Percentiles rank a stretch among this genome's conserved stretches.
Evolutionary conservation across 2,797 vertebrate species (phyloP).

Genomic region (Galago senegalensis): DNA sequence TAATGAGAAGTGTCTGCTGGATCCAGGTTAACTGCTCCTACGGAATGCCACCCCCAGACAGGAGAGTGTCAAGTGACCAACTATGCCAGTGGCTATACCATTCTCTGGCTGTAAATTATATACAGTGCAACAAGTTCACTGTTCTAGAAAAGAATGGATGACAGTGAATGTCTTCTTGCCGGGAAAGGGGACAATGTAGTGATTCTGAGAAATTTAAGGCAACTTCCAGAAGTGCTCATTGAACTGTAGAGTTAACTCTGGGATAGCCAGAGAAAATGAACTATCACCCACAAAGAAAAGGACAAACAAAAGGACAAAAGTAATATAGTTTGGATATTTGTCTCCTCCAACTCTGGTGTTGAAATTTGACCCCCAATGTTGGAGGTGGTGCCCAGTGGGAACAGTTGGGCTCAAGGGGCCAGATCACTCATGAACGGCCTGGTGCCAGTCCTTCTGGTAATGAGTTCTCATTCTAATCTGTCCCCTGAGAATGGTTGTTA

Average conservation of each 20-base stretch:
- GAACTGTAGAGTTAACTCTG: not conserved
- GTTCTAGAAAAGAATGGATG: not conserved
- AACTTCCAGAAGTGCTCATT: not conserved
- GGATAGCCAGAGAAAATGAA: not conserved
- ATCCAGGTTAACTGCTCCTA: not conserved
- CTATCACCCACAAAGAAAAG: not conserved
- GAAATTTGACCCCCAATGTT: not conserved
- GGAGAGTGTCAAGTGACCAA: not conserved
- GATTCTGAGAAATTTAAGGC: not conserved
- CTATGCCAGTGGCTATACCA: not conserved
- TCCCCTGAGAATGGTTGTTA: not conserved
- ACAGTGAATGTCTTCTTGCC: not conserved
- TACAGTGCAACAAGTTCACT: not conserved
- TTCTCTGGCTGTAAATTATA: not conserved
- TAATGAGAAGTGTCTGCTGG: not conserved
- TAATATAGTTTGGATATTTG: not conserved
- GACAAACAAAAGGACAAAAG: not conserved
- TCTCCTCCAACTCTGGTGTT: not conserved
- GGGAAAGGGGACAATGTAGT: not conserved
- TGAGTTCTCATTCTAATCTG: not conserved
- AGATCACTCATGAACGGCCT: not conserved
- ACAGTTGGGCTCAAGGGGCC: not conserved
- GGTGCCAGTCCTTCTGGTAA: not conserved
- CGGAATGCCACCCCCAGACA: not conserved
- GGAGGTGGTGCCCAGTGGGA: not conserved